Evolutionary conservation across 1,140 invertebrate species (phyloP).

Genomic region (Chymomyza costata): DNA sequence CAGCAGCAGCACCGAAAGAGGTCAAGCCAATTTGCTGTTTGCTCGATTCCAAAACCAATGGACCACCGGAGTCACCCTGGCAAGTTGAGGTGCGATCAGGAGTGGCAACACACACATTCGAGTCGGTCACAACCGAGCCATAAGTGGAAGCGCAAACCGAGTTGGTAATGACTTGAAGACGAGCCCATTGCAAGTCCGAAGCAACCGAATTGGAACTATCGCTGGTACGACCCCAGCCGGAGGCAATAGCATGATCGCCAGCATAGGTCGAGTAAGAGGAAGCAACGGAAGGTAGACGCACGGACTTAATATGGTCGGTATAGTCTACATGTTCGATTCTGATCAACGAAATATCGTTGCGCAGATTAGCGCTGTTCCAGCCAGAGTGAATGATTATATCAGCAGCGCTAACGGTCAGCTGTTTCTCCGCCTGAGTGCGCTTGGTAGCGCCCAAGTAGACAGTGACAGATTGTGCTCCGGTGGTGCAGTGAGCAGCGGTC

Average conservation of each 20-base stretch:
- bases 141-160: conserved; percentile 34
- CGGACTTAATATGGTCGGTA: conserved; percentile 37
- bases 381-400: conserved; percentile 73
- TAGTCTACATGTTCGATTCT: conserved; percentile 61
- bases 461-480: conserved; percentile 36
- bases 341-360: conserved; percentile 77
- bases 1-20: conserved; percentile 77
- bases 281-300: conserved; percentile 39
- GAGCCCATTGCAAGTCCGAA: conserved; percentile 45
- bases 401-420: conserved; percentile 43
- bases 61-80: conserved; percentile 77
- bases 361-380: conserved; percentile 74
- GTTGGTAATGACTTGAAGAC: conserved; percentile 49
- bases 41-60: conserved; percentile 58
- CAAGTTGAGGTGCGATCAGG: conserved; percentile 52
- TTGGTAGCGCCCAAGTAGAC: conserved; percentile 48
- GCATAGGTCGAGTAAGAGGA: conserved; percentile 37
- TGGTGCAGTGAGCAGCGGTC: conserved; percentile 79
- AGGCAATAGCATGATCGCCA: conserved; percentile 47
- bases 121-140: conserved; percentile 23
- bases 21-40: conserved; percentile 76
- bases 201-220: conserved; percentile 64
- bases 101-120: conserved; percentile 59
- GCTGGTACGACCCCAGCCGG: conserved; percentile 64
- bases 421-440: conserved; percentile 45